Percentiles rank a stretch among this genome's conserved stretches.
phyloP scores from a whole-genome alignment of 2,797 vertebrate genomes.

The Cottoperca gobio region DNA sequence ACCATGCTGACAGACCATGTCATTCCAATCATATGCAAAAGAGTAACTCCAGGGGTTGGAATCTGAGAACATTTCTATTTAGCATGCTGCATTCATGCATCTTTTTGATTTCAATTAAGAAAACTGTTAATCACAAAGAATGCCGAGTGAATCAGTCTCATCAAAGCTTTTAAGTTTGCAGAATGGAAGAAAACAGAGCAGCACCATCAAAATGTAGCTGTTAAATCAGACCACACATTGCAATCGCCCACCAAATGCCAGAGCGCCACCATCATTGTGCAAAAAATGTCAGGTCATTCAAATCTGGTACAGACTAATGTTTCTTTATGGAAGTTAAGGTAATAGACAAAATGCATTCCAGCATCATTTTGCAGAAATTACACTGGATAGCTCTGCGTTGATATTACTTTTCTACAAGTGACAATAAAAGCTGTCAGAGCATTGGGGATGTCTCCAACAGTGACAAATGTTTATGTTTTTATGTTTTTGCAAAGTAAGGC shows the following conservation, averaged over 20 bases:
- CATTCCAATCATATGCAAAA: conserved; percentile 5
- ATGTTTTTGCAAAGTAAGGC: conserved; percentile 47
- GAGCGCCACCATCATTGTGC: not conserved
- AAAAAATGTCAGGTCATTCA: not conserved
- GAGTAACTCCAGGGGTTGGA: not conserved
- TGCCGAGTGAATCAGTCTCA: not conserved
- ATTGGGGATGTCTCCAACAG: conserved; percentile 39
- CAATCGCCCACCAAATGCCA: conserved; percentile 8
- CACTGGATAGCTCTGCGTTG: conserved; percentile 37
- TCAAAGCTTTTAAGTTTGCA: conserved; percentile 3
- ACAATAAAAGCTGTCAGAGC: conserved; percentile 43
- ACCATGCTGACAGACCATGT: conserved; percentile 4
- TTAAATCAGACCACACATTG: conserved; percentile 3
- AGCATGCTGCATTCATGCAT: not conserved
- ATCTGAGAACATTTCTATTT: not conserved
- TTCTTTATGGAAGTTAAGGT: conserved; percentile 20
- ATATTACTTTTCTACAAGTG: conserved; percentile 42
- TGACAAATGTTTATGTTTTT: conserved; percentile 63
- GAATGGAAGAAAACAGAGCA: not conserved
- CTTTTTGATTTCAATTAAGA: conserved; percentile 32
- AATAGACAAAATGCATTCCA: conserved; percentile 10
- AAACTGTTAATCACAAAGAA: not conserved
- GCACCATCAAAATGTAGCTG: not conserved
- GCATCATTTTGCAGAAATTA: conserved; percentile 47
- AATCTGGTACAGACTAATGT: not conserved